phyloP scores from a whole-genome alignment of 2,888 invertebrate genomes.

The Dermolepida albohirtum region DNA sequence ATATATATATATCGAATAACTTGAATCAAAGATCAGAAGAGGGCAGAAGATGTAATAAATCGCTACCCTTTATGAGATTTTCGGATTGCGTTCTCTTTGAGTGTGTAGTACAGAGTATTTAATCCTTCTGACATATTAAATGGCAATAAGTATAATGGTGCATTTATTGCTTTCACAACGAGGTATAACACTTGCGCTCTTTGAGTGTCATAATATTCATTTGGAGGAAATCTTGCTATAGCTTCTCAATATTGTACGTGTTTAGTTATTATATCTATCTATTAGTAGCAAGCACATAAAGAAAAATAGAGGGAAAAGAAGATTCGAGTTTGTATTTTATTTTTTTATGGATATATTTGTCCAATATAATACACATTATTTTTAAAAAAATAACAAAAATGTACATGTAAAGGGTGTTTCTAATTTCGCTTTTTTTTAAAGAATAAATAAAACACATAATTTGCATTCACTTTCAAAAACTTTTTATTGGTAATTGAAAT shows the following conservation, averaged over 20 bases:
- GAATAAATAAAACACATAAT: too few species aligned
- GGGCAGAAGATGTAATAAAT: constrained; percentile 43
- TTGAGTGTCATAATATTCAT: constrained; percentile 32
- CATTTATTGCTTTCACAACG: constrained; percentile 53
- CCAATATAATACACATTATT: too few species aligned
- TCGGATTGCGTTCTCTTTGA: constrained; percentile 53
- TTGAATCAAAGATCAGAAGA: constrained; percentile 7
- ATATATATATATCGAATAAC: constrained; percentile 23
- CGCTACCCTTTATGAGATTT: constrained; percentile 56
- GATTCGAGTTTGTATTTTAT: background rate
- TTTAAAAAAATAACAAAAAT: too few species aligned
- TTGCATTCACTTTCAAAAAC: too few species aligned
- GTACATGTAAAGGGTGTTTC: too few species aligned
- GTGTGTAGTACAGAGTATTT: constrained; percentile 52
- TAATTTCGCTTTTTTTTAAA: too few species aligned
- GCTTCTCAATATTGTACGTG: background rate
- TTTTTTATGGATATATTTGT: too few species aligned
- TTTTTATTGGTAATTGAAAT: too few species aligned
- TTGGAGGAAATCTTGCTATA: background rate
- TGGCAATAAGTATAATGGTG: constrained; percentile 51
- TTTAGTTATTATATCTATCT: background rate
- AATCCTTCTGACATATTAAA: constrained; percentile 55
- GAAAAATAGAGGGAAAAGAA: too few species aligned
- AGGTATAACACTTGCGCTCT: constrained; percentile 11
- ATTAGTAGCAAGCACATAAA: too few species aligned